Percentiles rank a stretch among this genome's conserved stretches.
Evolutionary conservation across 1,140 invertebrate genomes (phyloP).

Genomic region (Drosophila grimshawi): DNA sequence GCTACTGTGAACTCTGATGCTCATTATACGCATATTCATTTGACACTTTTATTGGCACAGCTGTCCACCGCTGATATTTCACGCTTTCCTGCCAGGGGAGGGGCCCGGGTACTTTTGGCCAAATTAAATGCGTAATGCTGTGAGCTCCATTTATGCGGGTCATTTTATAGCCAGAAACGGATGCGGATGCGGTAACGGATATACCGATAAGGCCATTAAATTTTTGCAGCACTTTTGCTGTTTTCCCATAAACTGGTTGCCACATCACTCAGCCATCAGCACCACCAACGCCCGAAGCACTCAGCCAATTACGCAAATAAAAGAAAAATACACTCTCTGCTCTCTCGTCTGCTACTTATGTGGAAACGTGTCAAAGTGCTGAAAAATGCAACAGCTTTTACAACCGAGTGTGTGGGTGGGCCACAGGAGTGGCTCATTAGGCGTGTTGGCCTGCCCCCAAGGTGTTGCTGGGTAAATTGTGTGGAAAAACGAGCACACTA

Average conservation of each 20-base stretch:
- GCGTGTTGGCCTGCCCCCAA: constrained; percentile 46
- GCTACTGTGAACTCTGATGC: constrained; percentile 44
- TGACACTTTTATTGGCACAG: constrained; percentile 78
- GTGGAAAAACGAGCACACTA: constrained; percentile 59
- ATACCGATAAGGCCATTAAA: constrained; percentile 78
- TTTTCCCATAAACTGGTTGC: constrained; percentile 59
- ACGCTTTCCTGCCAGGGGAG: constrained; percentile 29
- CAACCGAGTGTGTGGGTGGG: neutral
- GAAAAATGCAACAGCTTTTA: constrained; percentile 62
- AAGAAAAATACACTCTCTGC: constrained; percentile 36
- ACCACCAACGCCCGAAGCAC: constrained; percentile 44
- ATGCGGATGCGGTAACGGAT: constrained; percentile 33
- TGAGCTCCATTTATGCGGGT: constrained; percentile 66
- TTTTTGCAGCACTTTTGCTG: constrained; percentile 47
- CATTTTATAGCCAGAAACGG: constrained; percentile 73
- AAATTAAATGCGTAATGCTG: constrained; percentile 62
- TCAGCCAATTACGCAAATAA: constrained; percentile 79
- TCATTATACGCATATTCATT: constrained; percentile 78
- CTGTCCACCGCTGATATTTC: constrained; percentile 59
- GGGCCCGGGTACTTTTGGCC: neutral
- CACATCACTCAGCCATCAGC: constrained; percentile 55
- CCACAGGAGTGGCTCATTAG: constrained; percentile 73
- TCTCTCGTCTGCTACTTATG: constrained; percentile 31
- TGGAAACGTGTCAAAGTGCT: constrained; percentile 78
- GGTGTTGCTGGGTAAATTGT: constrained; percentile 64